Conservation (phyloP, 2,113 vertebrate genomes). For the Hemiprocne comata region DNA sequence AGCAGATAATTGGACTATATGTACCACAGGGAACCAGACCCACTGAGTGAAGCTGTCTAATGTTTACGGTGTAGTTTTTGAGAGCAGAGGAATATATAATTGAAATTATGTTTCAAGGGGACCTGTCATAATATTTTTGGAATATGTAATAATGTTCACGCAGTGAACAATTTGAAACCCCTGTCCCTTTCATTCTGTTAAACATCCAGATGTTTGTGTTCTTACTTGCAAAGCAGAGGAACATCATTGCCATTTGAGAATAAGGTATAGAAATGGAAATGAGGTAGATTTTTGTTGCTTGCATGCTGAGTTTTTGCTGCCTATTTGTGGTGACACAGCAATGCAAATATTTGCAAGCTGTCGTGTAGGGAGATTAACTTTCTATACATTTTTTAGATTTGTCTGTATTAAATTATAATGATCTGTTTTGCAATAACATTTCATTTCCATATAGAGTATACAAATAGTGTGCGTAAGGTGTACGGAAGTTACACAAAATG, state of each 20-base stretch:
- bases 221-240: background rate
- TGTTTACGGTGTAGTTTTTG: background rate
- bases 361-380: background rate
- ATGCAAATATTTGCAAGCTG: background rate
- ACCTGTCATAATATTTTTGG: background rate
- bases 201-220: background rate
- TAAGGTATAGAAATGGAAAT: background rate
- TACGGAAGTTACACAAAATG: background rate
- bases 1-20: background rate
- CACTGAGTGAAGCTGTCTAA: background rate
- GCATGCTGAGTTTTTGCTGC: background rate
- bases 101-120: slow-evolving; percentile 4
- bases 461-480: background rate
- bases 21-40: background rate
- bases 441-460: background rate
- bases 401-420: background rate
- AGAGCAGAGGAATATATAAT: slow-evolving; percentile 1
- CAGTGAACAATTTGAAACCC: background rate
- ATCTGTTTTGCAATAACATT: background rate
- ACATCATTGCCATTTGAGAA: background rate
- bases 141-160: background rate
- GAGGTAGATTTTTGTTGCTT: background rate
- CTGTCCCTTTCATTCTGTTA: background rate
- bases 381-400: background rate
- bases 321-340: background rate